Conservation (phyloP, 2,888 invertebrate species). For the Blomia tropicalis region DNA sequence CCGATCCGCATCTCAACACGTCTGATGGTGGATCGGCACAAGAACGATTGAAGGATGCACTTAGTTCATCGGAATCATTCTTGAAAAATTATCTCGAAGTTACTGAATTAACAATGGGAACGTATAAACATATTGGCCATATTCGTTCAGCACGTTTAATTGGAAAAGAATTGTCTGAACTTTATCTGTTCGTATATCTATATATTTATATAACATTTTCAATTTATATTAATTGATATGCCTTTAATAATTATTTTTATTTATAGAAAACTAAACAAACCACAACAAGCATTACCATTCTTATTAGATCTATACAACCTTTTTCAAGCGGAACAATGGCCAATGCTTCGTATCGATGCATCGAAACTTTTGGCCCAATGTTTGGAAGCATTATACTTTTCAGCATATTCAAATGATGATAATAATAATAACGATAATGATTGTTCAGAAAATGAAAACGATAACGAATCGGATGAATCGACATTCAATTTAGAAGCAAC, state of each 20-base stretch:
- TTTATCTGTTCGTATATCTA: conserved; percentile 55
- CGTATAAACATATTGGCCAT: conserved; percentile 79
- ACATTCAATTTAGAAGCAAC: conserved; percentile 9
- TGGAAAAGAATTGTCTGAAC: conserved; percentile 71
- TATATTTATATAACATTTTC: neutral
- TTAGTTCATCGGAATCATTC: conserved; percentile 74
- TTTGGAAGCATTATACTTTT: conserved; percentile 1
- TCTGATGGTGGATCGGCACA: conserved; percentile 36
- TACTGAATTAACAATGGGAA: conserved; percentile 85
- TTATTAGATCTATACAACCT: conserved; percentile 68
- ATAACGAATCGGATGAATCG: neutral
- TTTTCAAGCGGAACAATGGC: conserved; percentile 75
- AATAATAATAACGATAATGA: neutral
- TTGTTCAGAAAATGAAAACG: neutral
- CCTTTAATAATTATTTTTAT: neutral
- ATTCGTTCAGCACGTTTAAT: conserved; percentile 68
- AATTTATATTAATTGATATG: neutral
- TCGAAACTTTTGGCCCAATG: conserved; percentile 1
- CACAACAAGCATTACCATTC: conserved; percentile 74
- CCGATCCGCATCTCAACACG: conserved; percentile 36
- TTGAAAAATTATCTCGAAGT: conserved; percentile 73
- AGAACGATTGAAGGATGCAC: conserved; percentile 68
- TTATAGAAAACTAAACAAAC: conserved; percentile 38
- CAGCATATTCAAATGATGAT: neutral
- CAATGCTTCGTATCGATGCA: conserved; percentile 41